Evolutionary conservation across 2,888 invertebrate genomes (phyloP).

Genomic region (Nephrotoma appendiculata): DNA sequence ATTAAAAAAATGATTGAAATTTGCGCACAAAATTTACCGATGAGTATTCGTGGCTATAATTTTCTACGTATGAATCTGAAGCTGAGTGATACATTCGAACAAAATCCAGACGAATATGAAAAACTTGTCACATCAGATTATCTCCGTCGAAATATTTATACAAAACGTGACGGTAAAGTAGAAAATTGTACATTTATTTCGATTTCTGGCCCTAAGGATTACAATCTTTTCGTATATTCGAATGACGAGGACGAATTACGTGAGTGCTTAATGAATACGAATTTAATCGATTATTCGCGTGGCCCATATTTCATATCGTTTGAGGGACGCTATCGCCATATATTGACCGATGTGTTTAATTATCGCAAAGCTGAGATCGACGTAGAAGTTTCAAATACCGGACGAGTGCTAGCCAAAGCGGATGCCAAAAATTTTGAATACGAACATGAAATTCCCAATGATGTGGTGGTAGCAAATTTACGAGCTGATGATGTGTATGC

Average conservation of each 20-base stretch:
- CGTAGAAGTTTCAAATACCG: not conserved
- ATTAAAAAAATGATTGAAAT: not conserved
- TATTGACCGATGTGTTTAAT: not conserved
- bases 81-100: not conserved
- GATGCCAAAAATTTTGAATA: not conserved
- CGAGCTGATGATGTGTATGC: not conserved
- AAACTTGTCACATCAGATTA: not conserved
- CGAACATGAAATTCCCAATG: not conserved
- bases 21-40: not conserved
- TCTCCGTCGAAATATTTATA: not conserved
- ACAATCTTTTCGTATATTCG: not conserved
- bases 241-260: not conserved
- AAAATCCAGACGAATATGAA: not conserved
- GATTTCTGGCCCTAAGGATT: not conserved
- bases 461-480: not conserved
- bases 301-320: not conserved
- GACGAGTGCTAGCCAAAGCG: not conserved
- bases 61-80: not conserved
- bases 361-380: not conserved
- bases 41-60: not conserved
- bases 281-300: not conserved
- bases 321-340: not conserved
- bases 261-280: not conserved
- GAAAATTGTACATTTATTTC: not conserved
- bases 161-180: not conserved